These are phyloP conservation scores for Empidonax traillii DNA, from an alignment of 2,113 vertebrate species.

Conservation along the genomic window DNA sequence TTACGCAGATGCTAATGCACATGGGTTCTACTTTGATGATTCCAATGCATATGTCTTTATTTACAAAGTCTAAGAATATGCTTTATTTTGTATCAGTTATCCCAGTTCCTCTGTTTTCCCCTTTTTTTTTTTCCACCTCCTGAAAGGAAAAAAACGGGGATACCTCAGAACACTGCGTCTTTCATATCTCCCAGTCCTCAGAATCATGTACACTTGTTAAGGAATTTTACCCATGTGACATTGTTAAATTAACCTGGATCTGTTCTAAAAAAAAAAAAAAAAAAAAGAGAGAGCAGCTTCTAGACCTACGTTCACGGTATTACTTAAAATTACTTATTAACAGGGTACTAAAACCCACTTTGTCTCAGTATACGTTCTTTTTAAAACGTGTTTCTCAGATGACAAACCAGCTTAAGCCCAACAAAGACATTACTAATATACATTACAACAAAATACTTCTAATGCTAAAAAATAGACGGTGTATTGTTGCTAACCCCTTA, in stretches of 20 bases:
- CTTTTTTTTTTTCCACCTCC: not conserved
- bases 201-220: not conserved
- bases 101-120: not conserved
- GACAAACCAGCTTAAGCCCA: not conserved
- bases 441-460: not conserved
- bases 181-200: not conserved
- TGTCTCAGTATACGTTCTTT: not conserved
- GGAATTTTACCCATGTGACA: not conserved
- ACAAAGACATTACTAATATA: not conserved
- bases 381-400: not conserved
- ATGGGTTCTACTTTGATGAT: not conserved
- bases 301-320: not conserved
- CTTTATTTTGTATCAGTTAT: not conserved
- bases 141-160: not conserved
- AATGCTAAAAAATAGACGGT: not conserved
- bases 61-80: not conserved
- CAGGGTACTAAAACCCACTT: not conserved
- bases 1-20: not conserved
- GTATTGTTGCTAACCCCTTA: not conserved
- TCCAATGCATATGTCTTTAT: not conserved
- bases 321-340: not conserved
- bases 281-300: not conserved
- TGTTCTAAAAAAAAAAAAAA: not conserved
- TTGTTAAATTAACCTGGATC: not conserved
- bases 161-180: not conserved